A percentile compares a stretch with the other conserved stretches of the same genome.
phyloP scores from a whole-genome alignment of 2,113 vertebrate genomes.

The Epinephelus moara region DNA sequence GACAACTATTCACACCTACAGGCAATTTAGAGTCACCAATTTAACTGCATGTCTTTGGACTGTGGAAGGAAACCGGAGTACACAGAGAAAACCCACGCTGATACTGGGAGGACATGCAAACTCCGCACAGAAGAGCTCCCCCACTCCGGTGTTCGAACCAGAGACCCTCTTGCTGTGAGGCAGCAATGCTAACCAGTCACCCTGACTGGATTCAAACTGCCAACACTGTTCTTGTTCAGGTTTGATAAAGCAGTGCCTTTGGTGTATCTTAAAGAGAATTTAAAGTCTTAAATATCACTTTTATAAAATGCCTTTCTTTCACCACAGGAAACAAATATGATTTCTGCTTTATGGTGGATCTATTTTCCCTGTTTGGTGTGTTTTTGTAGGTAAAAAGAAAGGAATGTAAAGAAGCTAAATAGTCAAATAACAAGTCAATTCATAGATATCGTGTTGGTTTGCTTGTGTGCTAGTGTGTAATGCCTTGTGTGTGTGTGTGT shows the following conservation, averaged over 20 bases:
- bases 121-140: no score
- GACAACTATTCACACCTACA: no score
- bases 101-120: no score
- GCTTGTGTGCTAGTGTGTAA: background rate
- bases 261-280: background rate
- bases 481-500: background rate
- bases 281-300: background rate
- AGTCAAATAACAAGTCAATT: slow-evolving; percentile 62
- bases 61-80: no score
- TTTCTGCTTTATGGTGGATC: slow-evolving; percentile 23
- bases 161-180: no score
- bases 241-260: background rate
- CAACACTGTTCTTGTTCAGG: background rate
- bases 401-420: slow-evolving; percentile 40
- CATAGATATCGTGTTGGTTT: slow-evolving; percentile 40
- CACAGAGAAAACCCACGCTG: no score
- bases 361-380: background rate
- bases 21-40: no score
- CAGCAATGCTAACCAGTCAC: background rate
- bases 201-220: background rate
- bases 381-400: slow-evolving; percentile 24
- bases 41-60: no score
- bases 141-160: no score
- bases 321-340: background rate
- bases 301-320: background rate